Evolutionary conservation across 2,113 vertebrate genomes (phyloP), one percentile per base, ranked within the genome.

Genomic region (Eretmochelys imbricata): DNA sequence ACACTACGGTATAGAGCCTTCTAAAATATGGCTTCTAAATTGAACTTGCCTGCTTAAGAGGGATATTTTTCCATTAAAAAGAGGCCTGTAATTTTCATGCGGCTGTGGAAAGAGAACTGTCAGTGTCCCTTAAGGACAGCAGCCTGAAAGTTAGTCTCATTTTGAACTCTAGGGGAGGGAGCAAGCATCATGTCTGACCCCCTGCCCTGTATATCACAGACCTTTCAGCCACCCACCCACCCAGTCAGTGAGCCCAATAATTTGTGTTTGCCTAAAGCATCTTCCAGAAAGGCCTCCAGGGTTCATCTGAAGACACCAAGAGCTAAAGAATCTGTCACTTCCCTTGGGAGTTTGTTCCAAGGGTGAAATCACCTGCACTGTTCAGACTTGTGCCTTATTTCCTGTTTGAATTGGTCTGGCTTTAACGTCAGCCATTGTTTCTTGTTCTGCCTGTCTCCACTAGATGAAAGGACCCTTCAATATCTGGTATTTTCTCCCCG

Each of bases 11-110:
- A 1, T 1, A 25, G 29, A 46, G 17, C 38, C 55, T 65, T 94
- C 86, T 49, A 24, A 42, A 90, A 38, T 54, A 38, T 0, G 0
- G 85, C 83, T 90, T 24, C 3, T 1, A n/a, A 59, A n/a, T 0
- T 5, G 82, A 79, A 31, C 3, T 14, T 14, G 5, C 14, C 84
- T 88, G 6, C 0, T 51, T 35, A 5, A 50, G 8, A 75, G 85
- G 69, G 29, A 22, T 38, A 11, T 8, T 22, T 90, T 14, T 35
- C 46, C 38, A 3, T 9, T 2, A 8, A 38, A 35, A 8, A 19
- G 6, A 72, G 54, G 83, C 12, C 49, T 42, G 38, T 85, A 48
- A 25, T 51, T 57, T 54, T 76, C 79, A 1, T 53, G 11, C 14
- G 42, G 54, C 55, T 59, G 13, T 31, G 38, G 59, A 82, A 48